These are phyloP conservation scores for Catharus bicknelli DNA, from an alignment of 2,113 vertebrate genomes.

Conservation along the genomic window DNA sequence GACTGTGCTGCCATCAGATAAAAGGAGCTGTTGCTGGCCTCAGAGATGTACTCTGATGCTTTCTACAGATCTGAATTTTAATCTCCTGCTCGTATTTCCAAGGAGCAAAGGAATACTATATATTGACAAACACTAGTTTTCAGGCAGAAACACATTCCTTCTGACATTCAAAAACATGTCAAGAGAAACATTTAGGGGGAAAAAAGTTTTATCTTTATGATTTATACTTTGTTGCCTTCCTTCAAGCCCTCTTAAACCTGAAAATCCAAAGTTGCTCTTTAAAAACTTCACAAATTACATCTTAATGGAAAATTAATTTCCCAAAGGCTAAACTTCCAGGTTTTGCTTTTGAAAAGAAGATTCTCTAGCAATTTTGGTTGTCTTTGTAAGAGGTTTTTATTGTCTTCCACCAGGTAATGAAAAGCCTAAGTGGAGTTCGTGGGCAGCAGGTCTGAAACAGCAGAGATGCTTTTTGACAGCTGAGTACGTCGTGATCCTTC, in stretches of 20 bases:
- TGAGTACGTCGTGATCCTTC: slow-evolving; percentile 18
- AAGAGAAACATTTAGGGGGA: neutral
- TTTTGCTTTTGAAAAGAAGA: slow-evolving; percentile 62
- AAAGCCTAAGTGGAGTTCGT: slow-evolving; percentile 62
- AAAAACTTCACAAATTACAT: slow-evolving; percentile 57
- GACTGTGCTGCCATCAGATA: neutral
- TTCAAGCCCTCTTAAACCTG: slow-evolving; percentile 47
- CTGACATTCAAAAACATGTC: neutral
- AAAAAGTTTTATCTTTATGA: neutral
- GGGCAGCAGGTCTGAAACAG: slow-evolving; percentile 66
- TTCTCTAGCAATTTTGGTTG: slow-evolving; percentile 63
- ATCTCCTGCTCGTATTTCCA: neutral
- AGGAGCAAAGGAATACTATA: neutral
- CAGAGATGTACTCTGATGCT: neutral
- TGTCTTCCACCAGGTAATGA: slow-evolving; percentile 53
- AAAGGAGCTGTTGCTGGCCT: neutral
- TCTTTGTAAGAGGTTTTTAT: slow-evolving; percentile 67
- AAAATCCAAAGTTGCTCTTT: slow-evolving; percentile 65
- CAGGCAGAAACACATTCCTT: neutral
- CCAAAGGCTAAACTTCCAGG: slow-evolving; percentile 60
- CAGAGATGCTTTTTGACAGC: slow-evolving; percentile 53
- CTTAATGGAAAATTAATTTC: slow-evolving; percentile 68
- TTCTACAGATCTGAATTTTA: neutral
- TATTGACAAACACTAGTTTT: neutral
- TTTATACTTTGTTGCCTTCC: neutral